These are phyloP conservation scores for Drosophila tani DNA, from an alignment of 1,140 invertebrate genomes.

Conservation along the genomic window DNA sequence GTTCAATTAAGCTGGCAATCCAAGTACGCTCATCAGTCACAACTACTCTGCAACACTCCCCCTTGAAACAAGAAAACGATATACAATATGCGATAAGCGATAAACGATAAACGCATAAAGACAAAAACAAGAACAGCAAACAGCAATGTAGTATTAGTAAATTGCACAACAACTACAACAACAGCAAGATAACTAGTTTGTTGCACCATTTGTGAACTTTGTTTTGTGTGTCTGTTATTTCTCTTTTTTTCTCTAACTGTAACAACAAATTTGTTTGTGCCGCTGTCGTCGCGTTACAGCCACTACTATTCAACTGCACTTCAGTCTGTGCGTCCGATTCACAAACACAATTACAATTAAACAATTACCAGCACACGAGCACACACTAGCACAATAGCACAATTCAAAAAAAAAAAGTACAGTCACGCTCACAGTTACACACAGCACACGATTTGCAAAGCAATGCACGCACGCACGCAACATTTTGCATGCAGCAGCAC, in stretches of 20 bases:
- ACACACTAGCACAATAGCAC: conserved; percentile 23
- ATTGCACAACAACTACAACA: conserved; percentile 55
- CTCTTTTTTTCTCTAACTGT: conserved; percentile 50
- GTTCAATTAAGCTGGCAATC: conserved; percentile 40
- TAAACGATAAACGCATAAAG: conserved; percentile 14
- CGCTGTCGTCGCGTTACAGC: conserved; percentile 51
- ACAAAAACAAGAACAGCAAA: conserved; percentile 40
- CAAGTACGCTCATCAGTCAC: conserved; percentile 46
- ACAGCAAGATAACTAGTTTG: conserved; percentile 52
- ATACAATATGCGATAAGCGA: conserved; percentile 4
- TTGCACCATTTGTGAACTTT: conserved; percentile 58
- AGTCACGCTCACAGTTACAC: conserved; percentile 32
- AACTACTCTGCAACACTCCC: conserved; percentile 11
- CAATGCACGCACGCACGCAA: conserved; percentile 46
- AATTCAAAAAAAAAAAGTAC: conserved; percentile 29
- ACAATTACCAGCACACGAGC: conserved; percentile 18
- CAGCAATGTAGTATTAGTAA: conserved; percentile 51
- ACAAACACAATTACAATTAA: conserved; percentile 31
- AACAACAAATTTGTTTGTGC: conserved; percentile 53
- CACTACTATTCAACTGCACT: conserved; percentile 38
- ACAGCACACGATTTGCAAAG: conserved; percentile 26
- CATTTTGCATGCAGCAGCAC: conserved; percentile 44
- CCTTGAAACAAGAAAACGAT: conserved; percentile 23
- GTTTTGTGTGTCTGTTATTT: conserved; percentile 62
- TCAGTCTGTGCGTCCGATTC: conserved; percentile 45